phyloP scores from a whole-genome alignment of 2,113 vertebrate genomes.

The Nothocercus julius region DNA sequence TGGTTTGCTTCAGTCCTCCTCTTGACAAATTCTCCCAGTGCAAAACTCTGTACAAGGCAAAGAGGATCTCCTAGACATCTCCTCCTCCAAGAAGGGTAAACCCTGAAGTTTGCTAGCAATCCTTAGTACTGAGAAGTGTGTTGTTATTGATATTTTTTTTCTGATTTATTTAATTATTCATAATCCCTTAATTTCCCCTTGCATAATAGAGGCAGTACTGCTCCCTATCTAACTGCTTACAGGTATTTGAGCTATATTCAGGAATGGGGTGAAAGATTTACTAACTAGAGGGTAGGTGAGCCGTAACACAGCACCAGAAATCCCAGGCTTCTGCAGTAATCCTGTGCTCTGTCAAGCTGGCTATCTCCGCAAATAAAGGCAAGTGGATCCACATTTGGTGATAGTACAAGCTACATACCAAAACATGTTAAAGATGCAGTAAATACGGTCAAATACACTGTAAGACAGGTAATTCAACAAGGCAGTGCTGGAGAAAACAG shows the following conservation, averaged over 20 bases:
- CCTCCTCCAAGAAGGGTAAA: not conserved
- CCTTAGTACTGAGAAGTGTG: not conserved
- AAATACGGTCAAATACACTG: not conserved
- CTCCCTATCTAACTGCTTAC: not conserved
- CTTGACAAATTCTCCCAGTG: not conserved
- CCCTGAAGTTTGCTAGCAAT: not conserved
- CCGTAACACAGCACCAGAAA: not conserved
- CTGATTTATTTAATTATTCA: not conserved
- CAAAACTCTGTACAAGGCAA: not conserved
- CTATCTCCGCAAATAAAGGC: conserved; percentile 4
- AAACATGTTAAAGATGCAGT: not conserved
- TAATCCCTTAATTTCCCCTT: not conserved
- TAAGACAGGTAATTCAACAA: conserved; percentile 1
- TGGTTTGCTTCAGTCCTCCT: not conserved
- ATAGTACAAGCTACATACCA: not conserved
- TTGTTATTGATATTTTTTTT: not conserved
- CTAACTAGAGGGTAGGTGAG: not conserved
- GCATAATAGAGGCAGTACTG: not conserved
- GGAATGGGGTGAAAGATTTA: not conserved
- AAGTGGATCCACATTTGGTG: not conserved
- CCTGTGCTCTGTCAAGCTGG: not conserved
- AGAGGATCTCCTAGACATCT: not conserved
- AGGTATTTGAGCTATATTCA: not conserved
- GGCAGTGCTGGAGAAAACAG: not conserved
- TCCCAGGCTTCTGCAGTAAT: not conserved